phyloP scores from a whole-genome alignment of 92 coral and sea anemone species.

The Actinostola sp. region DNA sequence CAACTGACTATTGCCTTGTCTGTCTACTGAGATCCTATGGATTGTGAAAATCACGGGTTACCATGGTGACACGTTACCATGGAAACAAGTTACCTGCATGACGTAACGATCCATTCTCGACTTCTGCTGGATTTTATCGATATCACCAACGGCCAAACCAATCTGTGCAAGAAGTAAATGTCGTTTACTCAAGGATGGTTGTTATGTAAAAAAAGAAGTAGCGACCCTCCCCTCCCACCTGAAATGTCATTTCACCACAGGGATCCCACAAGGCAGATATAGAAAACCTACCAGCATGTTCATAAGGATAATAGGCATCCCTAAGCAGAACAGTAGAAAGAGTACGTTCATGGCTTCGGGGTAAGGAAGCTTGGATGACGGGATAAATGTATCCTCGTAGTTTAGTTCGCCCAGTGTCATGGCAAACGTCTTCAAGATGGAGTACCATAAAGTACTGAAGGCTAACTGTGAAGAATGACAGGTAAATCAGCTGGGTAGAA shows the following conservation, averaged over 20 bases:
- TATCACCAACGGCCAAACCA: conserved; percentile 91
- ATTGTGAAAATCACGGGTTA: no score
- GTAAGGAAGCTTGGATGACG: conserved; percentile 54
- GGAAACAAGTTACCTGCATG: conserved; percentile 69
- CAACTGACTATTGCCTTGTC: no score
- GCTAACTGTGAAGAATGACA: conserved; percentile 16
- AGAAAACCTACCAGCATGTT: conserved; percentile 79
- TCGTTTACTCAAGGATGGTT: background rate
- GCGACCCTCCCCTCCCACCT: no score
- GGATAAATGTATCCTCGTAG: conserved; percentile 75
- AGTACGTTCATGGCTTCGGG: conserved; percentile 59
- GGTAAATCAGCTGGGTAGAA: no score
- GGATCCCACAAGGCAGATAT: background rate
- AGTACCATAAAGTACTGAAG: conserved; percentile 46
- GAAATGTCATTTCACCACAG: background rate
- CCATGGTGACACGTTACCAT: background rate
- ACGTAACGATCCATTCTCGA: conserved; percentile 90
- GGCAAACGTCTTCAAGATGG: conserved; percentile 78
- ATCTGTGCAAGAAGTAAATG: conserved; percentile 44
- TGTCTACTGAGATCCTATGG: no score
- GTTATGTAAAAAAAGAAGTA: no score
- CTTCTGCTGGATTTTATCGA: conserved; percentile 86
- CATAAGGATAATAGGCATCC: conserved; percentile 90
- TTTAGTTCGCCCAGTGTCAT: conserved; percentile 89
- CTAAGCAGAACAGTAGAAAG: conserved; percentile 72